A percentile compares a stretch with the other conserved stretches of the same genome.
Evolutionary conservation across 2,888 invertebrate species (phyloP).

Genomic region (Mythimna albipuncta): DNA sequence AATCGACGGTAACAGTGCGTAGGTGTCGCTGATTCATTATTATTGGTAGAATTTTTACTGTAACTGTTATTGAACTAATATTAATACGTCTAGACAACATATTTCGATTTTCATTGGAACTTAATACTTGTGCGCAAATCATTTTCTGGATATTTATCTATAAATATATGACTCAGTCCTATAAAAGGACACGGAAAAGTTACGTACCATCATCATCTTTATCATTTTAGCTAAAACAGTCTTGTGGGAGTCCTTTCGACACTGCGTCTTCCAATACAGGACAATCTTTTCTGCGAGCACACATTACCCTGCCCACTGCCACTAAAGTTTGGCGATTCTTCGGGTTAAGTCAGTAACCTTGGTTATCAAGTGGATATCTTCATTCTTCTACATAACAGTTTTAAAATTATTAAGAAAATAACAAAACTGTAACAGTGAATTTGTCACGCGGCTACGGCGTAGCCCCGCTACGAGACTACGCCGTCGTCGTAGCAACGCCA

Average conservation of each 20-base stretch:
- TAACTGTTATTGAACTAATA: constrained; percentile 4
- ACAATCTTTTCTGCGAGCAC: no score
- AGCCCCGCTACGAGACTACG: constrained; percentile 73
- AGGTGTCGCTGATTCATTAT: not conserved
- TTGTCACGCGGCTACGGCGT: constrained; percentile 73
- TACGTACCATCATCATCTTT: constrained; percentile 24
- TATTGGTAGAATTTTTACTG: not conserved
- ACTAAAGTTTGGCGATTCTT: no score
- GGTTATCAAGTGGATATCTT: no score
- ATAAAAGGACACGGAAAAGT: constrained; percentile 14
- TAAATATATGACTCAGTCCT: not conserved
- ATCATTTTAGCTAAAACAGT: no score
- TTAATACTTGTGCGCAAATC: not conserved
- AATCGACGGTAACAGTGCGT: constrained; percentile 13
- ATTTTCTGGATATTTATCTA: not conserved
- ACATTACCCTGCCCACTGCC: no score
- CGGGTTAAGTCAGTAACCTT: no score
- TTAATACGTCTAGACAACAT: constrained; percentile 16
- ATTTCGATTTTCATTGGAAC: not conserved
- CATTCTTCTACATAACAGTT: no score
- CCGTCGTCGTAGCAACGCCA: constrained; percentile 82
- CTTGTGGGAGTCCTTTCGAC: no score
- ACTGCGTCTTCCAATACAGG: no score
- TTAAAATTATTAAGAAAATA: constrained; percentile 51
- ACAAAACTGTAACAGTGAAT: constrained; percentile 63